Percentiles rank a stretch among this genome's conserved stretches.
Evolutionary conservation across 2,888 invertebrate genomes (phyloP).

Genomic region (Xestia xanthographa): DNA sequence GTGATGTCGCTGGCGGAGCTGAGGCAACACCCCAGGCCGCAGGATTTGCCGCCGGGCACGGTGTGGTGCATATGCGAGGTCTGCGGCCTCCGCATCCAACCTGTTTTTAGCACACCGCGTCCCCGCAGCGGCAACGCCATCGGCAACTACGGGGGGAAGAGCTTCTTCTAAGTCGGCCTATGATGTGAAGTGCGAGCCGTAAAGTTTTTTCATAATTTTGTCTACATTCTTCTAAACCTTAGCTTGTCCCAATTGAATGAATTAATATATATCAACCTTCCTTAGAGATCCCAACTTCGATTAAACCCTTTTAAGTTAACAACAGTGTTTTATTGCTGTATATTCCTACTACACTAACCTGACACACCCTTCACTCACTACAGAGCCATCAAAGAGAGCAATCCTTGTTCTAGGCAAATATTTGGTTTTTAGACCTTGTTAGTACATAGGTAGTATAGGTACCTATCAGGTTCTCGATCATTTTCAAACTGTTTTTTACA

Average conservation of each 20-base stretch:
- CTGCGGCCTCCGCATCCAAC: conserved; percentile 36
- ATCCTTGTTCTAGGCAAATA: neutral
- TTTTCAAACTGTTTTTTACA: too few relatives aligned
- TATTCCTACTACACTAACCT: neutral
- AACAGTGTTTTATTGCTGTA: conserved; percentile 18
- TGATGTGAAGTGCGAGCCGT: neutral
- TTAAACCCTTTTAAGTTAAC: conserved; percentile 39
- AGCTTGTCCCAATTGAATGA: conserved; percentile 45
- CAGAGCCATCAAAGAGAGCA: neutral
- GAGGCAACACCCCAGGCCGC: conserved; percentile 16
- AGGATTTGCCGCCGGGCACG: neutral
- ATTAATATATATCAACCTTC: conserved; percentile 47
- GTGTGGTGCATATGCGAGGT: conserved; percentile 46
- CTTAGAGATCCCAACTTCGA: conserved; percentile 43
- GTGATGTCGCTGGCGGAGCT: neutral
- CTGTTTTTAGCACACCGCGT: neutral
- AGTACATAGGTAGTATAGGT: too few relatives aligned
- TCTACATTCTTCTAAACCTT: conserved; percentile 36
- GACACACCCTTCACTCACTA: neutral
- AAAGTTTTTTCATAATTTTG: conserved; percentile 28
- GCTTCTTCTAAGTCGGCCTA: conserved; percentile 2
- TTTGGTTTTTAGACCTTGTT: too few relatives aligned
- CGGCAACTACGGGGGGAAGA: neutral
- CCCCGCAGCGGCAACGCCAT: neutral
- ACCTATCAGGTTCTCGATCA: neutral